Evolutionary conservation across 2,113 vertebrate species (phyloP), one percentile per base, ranked within the genome.

Genomic region (Stercorarius parasiticus): DNA sequence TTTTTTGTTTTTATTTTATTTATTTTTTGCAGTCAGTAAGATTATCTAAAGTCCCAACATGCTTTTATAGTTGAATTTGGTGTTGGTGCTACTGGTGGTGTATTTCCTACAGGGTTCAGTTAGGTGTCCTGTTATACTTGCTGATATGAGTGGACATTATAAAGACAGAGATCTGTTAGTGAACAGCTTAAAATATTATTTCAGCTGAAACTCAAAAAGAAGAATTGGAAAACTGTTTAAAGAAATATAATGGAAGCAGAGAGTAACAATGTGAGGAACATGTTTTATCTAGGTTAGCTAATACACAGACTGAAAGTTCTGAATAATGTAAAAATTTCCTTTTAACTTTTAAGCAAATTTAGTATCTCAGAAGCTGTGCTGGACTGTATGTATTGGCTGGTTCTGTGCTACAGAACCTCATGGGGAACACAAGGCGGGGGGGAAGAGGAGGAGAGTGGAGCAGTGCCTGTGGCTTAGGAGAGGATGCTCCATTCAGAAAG

Each of bases 201-300:
- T 83, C 40, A 45, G 10, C 42, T 80, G 21, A 77, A 80, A 61
- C 8, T 69, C 71, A 71, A 0, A 23, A 55, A 36, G 29, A 72
- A 84, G 19, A 80, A 36, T 14, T 86, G 32, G 25, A 36, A 92
- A 93, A 58, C 9, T 36, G 10, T 22, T 70, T 47, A 36, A 77
- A 83, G 49, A 82, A 76, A 52, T 73, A 72, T 15, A 71, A 79
- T 50, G 40, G 42, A 87, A 78, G 14, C 12, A 61, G 76, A 80
- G 11, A 36, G 14, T 43, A 76, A n/a, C 10, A 45, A 12, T 0
- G 3, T 38, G 32, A 58, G 38, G 53, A 56, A 38, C 0, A 2
- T 20, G 12, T 32, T 91, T 93, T 73, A 64, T 25, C 5, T 38
- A 34, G 66, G 38, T 11, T 73, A n/a, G 40, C 26, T 30, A 56